A percentile compares a stretch with the other conserved stretches of the same genome.
Evolutionary conservation across 2,888 invertebrate species (phyloP).

Genomic region (Dolomedes plantarius): DNA sequence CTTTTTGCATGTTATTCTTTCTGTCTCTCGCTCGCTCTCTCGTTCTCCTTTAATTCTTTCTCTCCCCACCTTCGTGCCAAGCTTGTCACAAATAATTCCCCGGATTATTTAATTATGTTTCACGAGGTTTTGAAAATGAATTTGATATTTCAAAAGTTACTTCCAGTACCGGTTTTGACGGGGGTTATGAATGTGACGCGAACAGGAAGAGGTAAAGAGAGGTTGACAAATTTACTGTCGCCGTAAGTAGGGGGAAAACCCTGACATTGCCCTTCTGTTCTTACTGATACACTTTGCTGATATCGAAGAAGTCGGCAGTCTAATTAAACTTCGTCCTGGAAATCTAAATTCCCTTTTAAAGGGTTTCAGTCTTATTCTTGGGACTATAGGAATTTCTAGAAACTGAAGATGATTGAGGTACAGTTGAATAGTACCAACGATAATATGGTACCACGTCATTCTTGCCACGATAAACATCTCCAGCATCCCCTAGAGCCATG

Average conservation of each 20-base stretch:
- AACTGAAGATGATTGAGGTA: no score
- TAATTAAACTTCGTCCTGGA: no score
- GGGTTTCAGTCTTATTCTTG: no score
- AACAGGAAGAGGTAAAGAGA: constrained; percentile 40
- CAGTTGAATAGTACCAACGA: no score
- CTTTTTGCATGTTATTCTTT: constrained; percentile 48
- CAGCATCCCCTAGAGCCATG: no score
- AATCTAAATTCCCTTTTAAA: no score
- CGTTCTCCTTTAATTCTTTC: constrained; percentile 35
- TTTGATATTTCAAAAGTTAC: constrained; percentile 71
- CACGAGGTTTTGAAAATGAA: constrained; percentile 69
- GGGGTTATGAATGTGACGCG: constrained; percentile 70
- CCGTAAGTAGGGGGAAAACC: not conserved
- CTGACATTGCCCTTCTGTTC: not conserved
- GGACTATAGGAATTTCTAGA: no score
- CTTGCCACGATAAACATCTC: no score
- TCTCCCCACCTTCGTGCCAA: constrained; percentile 35
- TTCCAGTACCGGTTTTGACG: constrained; percentile 30
- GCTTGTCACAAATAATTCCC: constrained; percentile 71
- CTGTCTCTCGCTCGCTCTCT: constrained; percentile 24
- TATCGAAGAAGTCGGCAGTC: no score
- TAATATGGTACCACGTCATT: no score
- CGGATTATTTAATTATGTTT: constrained; percentile 71
- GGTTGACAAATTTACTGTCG: constrained; percentile 53
- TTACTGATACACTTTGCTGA: not conserved